Evolutionary conservation across 2,113 vertebrate genomes (phyloP), one percentile per base, ranked within the genome.

Genomic region (Andinoacara biseriatus): DNA sequence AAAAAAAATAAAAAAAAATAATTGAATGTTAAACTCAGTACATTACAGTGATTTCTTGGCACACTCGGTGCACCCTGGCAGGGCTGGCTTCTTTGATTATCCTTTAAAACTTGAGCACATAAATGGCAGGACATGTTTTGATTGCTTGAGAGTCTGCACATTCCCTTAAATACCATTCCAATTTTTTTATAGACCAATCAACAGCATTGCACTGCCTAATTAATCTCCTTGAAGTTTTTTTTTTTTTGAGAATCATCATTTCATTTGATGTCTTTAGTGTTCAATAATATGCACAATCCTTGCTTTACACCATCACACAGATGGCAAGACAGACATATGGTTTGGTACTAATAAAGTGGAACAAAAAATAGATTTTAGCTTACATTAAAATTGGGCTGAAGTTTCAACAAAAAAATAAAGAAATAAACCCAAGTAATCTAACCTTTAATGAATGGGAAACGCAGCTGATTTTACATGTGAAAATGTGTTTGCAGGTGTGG

Each of bases 101-200:
- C 84, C 87, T 87, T 80, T 89, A 86, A 94, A 89, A 91, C 83
- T 90, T 84, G 59, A 90, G 85, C 86, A 87, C 83, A 91, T 87
- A 90, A 92, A 92, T 86, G 91, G 83, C 79, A 80, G 85, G 84
- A 86, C 89, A 83, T 69, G 85, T 82, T 92, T 93, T 94, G 91
- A 94, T 93, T 93, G 87, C 92, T 82, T 3, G 75, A 87, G 89
- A 89, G 89, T 80, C 74, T 86, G 83, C 76, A 74, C 74, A 78
- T 87, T 89, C 76, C 83, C 43, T 86, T 84, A 81, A 90, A 92
- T 87, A 87, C 65, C 85, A 84, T 85, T 90, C 84, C 61, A 79
- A 35, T 84, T 89, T 91, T 89, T 88, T 84, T 86, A 90, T 78
- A 81, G 82, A 86, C 91, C 89, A 91, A 93, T 93, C 90, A 91